Percentiles rank a stretch among this genome's conserved stretches.
Conservation (phyloP, 1,140 invertebrate genomes). For the Drosophila carrolli region DNA sequence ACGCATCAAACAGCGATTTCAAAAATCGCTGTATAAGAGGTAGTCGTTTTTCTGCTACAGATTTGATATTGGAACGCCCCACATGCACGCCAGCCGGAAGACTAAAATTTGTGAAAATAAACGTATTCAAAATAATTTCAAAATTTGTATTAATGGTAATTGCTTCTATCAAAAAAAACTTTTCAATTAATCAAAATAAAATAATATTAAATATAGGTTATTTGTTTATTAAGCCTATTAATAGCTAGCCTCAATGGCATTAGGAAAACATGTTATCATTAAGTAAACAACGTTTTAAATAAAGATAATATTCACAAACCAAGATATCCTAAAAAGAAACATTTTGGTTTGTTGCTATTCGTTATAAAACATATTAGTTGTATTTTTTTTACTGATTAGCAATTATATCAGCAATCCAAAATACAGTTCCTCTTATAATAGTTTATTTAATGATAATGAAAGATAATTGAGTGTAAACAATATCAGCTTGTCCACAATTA, state of each 20-base stretch:
- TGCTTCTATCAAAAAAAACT: too few species aligned
- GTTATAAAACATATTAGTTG: too few species aligned
- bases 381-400: too few species aligned
- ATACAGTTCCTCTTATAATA: background rate
- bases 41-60: slow-evolving; percentile 96
- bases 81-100: slow-evolving; percentile 92
- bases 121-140: too few species aligned
- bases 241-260: too few species aligned
- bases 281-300: too few species aligned
- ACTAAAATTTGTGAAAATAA: slow-evolving; percentile 82
- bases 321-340: background rate
- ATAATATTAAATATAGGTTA: too few species aligned
- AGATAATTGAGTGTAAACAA: slow-evolving; percentile 4
- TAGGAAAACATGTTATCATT: too few species aligned
- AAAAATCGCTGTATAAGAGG: slow-evolving; percentile 95
- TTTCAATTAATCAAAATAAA: too few species aligned
- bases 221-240: too few species aligned
- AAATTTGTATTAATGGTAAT: too few species aligned
- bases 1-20: slow-evolving; percentile 92
- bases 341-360: too few species aligned
- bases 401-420: background rate
- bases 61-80: slow-evolving; percentile 96
- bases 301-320: background rate
- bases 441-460: background rate
- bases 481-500: slow-evolving; percentile 1